phyloP scores from a whole-genome alignment of 2,888 invertebrate genomes.

The Erpobdella octoculata region DNA sequence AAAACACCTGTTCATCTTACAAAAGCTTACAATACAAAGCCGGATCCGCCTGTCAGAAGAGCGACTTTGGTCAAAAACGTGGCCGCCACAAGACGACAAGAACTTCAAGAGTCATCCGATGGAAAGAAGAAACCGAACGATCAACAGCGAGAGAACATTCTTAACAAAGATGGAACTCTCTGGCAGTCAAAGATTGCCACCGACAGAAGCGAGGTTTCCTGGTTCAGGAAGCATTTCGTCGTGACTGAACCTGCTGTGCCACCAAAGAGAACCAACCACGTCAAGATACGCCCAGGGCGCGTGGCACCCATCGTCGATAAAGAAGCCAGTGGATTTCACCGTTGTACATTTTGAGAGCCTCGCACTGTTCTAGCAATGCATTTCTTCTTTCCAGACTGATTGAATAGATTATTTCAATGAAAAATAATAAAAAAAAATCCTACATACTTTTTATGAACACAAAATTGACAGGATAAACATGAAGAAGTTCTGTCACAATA shows the following conservation, averaged over 20 bases:
- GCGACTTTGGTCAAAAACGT: neutral
- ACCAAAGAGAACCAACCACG: neutral
- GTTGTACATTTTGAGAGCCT: too few relatives aligned
- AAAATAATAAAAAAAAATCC: too few relatives aligned
- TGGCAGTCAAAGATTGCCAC: slow-evolving; percentile 9
- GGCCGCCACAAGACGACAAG: neutral
- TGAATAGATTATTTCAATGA: too few relatives aligned
- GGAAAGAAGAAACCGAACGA: neutral
- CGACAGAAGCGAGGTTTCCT: slow-evolving; percentile 15
- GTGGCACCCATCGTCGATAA: neutral
- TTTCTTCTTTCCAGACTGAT: too few relatives aligned
- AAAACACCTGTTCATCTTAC: slow-evolving; percentile 10
- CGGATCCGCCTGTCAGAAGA: neutral
- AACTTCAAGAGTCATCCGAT: neutral
- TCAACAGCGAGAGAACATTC: neutral
- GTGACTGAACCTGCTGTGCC: slow-evolving; percentile 8
- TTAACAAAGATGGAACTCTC: slow-evolving; percentile 9
- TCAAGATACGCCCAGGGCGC: neutral
- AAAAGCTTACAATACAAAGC: neutral
- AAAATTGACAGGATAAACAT: too few relatives aligned
- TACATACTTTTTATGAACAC: too few relatives aligned
- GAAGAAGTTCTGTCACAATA: too few relatives aligned
- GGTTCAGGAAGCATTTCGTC: slow-evolving; percentile 22
- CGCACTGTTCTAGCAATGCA: too few relatives aligned
- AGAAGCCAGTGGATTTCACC: neutral